These are phyloP conservation scores for Eurytoma adleriae DNA, from an alignment of 2,888 invertebrate genomes.

Conservation along the genomic window DNA sequence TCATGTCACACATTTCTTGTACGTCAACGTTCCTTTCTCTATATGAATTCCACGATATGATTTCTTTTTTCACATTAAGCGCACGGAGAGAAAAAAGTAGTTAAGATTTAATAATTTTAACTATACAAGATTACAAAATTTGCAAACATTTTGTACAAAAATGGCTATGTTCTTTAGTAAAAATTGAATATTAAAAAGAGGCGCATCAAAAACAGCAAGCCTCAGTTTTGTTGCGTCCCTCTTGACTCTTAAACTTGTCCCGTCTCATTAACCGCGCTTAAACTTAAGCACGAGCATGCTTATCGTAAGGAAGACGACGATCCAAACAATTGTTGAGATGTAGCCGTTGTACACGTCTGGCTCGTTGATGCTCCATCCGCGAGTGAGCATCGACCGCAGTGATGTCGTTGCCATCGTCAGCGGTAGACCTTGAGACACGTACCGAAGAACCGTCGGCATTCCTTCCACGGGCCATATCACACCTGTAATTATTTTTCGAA, in stretches of 20 bases:
- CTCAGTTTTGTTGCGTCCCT: no score
- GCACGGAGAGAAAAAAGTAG: background rate
- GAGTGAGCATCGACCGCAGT: constrained; percentile 89
- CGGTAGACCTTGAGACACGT: constrained; percentile 90
- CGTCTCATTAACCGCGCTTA: constrained; percentile 83
- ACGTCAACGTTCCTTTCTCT: constrained; percentile 26
- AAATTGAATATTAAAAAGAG: no score
- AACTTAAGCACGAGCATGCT: constrained; percentile 88
- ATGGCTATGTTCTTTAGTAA: no score
- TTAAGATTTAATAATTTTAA: no score
- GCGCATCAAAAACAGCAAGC: no score
- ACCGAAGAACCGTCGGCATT: constrained; percentile 91
- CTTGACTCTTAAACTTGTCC: no score
- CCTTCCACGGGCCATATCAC: constrained; percentile 98
- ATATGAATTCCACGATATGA: constrained; percentile 34
- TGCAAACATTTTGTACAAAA: no score
- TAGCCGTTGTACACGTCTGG: constrained; percentile 92
- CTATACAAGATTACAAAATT: no score
- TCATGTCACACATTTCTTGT: constrained; percentile 17
- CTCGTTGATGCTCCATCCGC: constrained; percentile 91
- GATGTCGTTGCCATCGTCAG: constrained; percentile 95
- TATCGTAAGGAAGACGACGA: constrained; percentile 87
- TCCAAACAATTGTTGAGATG: constrained; percentile 91
- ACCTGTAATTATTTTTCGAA: constrained; percentile 75
- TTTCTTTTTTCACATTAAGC: constrained; percentile 10